Base-by-base conservation (phyloP, 2,113 vertebrate genomes). In the Seriola rivoliana region DNA sequence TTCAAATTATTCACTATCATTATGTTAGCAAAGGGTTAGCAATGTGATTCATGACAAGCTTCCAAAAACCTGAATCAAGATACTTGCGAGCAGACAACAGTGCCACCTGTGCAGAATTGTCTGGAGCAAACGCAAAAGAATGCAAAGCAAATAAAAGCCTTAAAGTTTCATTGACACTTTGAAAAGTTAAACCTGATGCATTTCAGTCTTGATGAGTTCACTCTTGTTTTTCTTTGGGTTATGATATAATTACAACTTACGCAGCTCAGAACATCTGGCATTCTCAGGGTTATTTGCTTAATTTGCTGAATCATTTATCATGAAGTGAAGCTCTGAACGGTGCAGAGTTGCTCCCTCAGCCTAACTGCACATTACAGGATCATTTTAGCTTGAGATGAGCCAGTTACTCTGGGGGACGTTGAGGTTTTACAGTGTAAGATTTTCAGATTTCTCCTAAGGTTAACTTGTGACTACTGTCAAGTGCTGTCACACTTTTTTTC, bases 251-350 rank as follows among this genome's bases (percentile, higher is more conserved):
- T 54, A 65, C 11, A 68, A 32, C 42, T 6, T 71, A 6, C 60
- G 50, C 19, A 55, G 34, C 23, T 78, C 63, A 64, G 64, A 82
- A 59, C 63, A 86, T 69, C 79, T 77, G 68, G 48, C 3, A 10
- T 78, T 14, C 63, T 55, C 78, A 73, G 19, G 57, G 48, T 74
- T 63, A 40, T 78, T 64, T 68, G 34, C 40, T 78, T 60, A 66
- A 76, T 73, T 75, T 63, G 23, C 58, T 42, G 75, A 64, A 64
- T 71, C 52, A 76, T 85, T 71, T 60, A 67, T 85, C 54, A 76
- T 36, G 59, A 75, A 67, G 62, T 40, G 66, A 13, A 23, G 34
- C 57, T 21, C 50, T 44, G 54, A 72, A 67, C 9, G 23, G 8
- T 40, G 73, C 58, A 59, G 11, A 71, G 52, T 44, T 52, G n/a